Percentiles rank a stretch among this genome's conserved stretches.
Conservation (phyloP, 2,888 invertebrate genomes). For the Nephrotoma flavescens region DNA sequence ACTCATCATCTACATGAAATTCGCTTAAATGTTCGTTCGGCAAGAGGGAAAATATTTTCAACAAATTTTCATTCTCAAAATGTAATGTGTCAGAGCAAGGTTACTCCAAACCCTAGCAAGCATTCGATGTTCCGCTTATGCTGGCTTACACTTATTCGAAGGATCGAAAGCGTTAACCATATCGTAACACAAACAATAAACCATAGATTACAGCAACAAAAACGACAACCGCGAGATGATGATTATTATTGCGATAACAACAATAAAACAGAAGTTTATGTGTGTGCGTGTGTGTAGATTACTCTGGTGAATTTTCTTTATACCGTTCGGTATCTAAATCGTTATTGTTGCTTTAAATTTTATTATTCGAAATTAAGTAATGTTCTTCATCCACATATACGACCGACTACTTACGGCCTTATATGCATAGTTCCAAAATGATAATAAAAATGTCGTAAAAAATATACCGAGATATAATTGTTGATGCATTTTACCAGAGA, state of each 20-base stretch:
- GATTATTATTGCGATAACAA: neutral
- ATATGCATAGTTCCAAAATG: neutral
- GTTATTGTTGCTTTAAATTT: neutral
- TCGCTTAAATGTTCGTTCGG: neutral
- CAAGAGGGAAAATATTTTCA: neutral
- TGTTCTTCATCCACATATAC: neutral
- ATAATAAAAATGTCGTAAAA: neutral
- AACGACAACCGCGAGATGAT: neutral
- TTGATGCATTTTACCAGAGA: neutral
- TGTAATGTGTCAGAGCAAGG: too few species aligned
- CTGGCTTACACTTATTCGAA: neutral
- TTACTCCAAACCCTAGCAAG: neutral
- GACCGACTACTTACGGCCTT: neutral
- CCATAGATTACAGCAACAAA: neutral
- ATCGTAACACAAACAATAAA: neutral
- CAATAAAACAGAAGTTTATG: neutral
- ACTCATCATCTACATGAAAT: neutral
- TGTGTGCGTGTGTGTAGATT: neutral
- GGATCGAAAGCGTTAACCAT: neutral
- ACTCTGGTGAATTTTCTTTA: neutral
- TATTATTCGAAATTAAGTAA: neutral
- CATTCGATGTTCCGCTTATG: neutral
- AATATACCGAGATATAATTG: neutral
- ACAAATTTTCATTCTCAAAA: neutral
- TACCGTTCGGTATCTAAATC: neutral